Conservation (phyloP, 2,797 vertebrate genomes). For the Apodemus agrarius region DNA sequence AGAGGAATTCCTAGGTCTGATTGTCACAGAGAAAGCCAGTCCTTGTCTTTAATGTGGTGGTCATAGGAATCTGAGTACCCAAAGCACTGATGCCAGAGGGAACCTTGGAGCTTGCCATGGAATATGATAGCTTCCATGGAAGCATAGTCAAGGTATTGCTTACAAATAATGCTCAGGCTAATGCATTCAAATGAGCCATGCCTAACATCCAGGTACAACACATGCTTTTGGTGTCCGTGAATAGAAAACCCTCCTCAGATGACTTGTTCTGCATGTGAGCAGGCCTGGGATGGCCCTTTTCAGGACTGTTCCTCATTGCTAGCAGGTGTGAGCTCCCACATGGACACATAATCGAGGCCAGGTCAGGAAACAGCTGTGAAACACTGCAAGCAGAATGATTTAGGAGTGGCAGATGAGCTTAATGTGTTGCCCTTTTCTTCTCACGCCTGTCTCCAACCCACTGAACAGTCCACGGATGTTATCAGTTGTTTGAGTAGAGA, state of each 20-base stretch:
- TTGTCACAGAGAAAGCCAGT: conserved; percentile 88
- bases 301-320: conserved; percentile 63
- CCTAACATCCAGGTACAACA: conserved; percentile 52
- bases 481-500: conserved; percentile 67
- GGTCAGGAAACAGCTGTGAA: conserved; percentile 66
- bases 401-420: conserved; percentile 67
- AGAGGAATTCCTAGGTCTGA: conserved; percentile 72
- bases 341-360: conserved; percentile 66
- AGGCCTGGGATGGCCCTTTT: conserved; percentile 67
- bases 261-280: background rate
- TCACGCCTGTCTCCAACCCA: conserved; percentile 49
- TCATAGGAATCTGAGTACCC: conserved; percentile 94
- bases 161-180: conserved; percentile 78
- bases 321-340: conserved; percentile 62
- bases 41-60: conserved; percentile 95
- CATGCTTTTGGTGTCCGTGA: conserved; percentile 39
- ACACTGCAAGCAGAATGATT: conserved; percentile 42
- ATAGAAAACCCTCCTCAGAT: background rate
- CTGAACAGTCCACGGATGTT: conserved; percentile 50
- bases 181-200: conserved; percentile 34
- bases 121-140: conserved; percentile 92
- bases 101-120: conserved; percentile 89
- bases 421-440: conserved; percentile 65
- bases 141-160: conserved; percentile 92
- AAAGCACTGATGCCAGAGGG: conserved; percentile 86